Evolutionary conservation across 2,888 invertebrate species (phyloP).

Genomic region (Lymantria dispar): DNA sequence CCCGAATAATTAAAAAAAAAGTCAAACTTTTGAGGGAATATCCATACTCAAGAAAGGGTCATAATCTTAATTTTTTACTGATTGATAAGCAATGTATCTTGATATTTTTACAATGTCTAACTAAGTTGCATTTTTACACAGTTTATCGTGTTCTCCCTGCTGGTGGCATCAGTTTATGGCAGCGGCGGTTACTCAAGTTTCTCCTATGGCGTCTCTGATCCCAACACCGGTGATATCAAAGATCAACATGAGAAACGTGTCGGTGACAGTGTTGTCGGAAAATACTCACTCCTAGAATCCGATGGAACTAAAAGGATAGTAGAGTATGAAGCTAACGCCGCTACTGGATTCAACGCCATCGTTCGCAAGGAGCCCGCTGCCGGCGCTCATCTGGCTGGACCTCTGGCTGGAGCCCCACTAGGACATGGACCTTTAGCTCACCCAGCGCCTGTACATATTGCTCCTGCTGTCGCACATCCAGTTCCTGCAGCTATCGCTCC

Average conservation of each 20-base stretch:
- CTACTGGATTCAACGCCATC: conserved; percentile 58
- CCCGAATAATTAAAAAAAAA: too few species aligned
- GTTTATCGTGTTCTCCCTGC: conserved; percentile 50
- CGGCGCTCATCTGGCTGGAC: conserved; percentile 31
- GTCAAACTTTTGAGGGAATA: too few species aligned
- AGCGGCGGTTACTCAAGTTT: conserved; percentile 57
- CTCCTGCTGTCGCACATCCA: not conserved
- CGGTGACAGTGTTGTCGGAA: conserved; percentile 82
- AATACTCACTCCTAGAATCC: conserved; percentile 73
- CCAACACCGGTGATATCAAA: conserved; percentile 61
- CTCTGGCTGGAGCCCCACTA: conserved; percentile 10
- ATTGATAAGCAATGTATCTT: not conserved
- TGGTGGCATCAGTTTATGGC: conserved; percentile 47
- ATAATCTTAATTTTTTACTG: too few species aligned
- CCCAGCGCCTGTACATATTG: conserved; percentile 10
- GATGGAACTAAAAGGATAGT: conserved; percentile 83
- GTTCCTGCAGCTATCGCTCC: conserved; percentile 15
- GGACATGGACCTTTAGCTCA: conserved; percentile 33
- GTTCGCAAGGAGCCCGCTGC: conserved; percentile 56
- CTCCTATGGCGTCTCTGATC: conserved; percentile 63
- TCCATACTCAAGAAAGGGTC: too few species aligned
- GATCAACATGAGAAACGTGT: conserved; percentile 82
- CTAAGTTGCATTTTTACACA: conserved; percentile 43
- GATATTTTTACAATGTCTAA: not conserved
- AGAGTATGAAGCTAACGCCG: conserved; percentile 72